These are phyloP conservation scores for Trichosurus vulpecula DNA, from an alignment of 2,797 vertebrate species.

Conservation along the genomic window DNA sequence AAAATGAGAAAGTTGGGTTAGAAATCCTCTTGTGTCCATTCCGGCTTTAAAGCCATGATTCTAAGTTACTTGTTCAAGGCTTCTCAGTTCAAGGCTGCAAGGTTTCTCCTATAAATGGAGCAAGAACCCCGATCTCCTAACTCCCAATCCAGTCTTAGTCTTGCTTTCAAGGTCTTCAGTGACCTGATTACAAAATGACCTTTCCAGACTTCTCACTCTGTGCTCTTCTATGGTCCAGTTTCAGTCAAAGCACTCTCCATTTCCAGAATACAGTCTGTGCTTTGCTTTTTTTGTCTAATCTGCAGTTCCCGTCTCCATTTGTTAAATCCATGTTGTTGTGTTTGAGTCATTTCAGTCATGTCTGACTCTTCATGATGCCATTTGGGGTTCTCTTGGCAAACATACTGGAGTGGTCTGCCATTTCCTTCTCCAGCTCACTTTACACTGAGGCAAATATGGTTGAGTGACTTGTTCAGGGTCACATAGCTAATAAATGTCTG, in stretches of 20 bases:
- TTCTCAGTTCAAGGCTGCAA: no score
- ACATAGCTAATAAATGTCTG: neutral
- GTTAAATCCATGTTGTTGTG: no score
- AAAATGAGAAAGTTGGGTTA: neutral
- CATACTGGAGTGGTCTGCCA: neutral
- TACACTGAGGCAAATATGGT: neutral
- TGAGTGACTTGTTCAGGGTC: neutral
- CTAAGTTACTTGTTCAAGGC: neutral
- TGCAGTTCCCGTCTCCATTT: no score
- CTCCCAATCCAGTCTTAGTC: neutral
- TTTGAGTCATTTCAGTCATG: neutral
- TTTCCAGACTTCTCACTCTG: neutral
- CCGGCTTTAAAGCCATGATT: neutral
- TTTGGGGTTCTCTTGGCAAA: neutral
- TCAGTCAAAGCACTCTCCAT: neutral
- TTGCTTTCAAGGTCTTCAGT: neutral
- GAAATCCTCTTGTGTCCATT: neutral
- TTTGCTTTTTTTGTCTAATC: no score
- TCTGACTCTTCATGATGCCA: neutral
- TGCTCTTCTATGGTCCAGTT: neutral
- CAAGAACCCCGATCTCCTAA: neutral
- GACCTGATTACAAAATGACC: neutral
- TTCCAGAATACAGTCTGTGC: no score
- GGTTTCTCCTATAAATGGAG: neutral
- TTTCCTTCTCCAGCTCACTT: neutral